Conservation (phyloP, 2,888 invertebrate species). For the Agrilus mali region DNA sequence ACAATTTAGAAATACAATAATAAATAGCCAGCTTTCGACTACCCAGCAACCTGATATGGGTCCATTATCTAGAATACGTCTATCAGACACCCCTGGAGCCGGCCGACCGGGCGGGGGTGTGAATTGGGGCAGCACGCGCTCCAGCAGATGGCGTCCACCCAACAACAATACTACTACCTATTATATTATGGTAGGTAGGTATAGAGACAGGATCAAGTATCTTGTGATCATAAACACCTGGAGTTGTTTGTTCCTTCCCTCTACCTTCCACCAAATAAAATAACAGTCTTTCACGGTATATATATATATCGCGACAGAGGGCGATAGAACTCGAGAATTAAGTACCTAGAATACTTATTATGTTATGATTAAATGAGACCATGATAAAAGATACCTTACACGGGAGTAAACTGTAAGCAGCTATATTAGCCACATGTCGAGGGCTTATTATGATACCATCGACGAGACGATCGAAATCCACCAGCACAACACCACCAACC, state of each 20-base stretch:
- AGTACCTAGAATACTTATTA: not conserved
- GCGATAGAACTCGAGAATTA: not conserved
- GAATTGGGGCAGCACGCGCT: conserved; percentile 11
- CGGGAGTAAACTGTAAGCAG: conserved; percentile 2
- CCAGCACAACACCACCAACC: conserved; percentile 2
- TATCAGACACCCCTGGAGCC: too few species aligned
- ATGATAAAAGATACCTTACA: not conserved
- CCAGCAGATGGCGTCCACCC: conserved; percentile 11
- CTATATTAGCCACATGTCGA: conserved; percentile 9
- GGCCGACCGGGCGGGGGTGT: conserved; percentile 6
- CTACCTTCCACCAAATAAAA: not conserved
- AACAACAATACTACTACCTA: conserved; percentile 1
- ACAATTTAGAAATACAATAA: too few species aligned
- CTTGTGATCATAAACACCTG: conserved; percentile 11
- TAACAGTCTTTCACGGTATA: not conserved
- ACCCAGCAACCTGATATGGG: not conserved
- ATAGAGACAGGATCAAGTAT: conserved; percentile 10
- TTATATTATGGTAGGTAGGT: too few species aligned
- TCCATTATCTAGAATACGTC: not conserved
- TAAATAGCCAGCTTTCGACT: too few species aligned
- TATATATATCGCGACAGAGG: not conserved
- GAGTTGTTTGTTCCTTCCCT: conserved; percentile 7
- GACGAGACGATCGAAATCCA: conserved; percentile 8
- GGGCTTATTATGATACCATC: conserved; percentile 10
- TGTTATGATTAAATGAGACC: not conserved